Evolutionary conservation across 2,113 vertebrate genomes (phyloP).

Genomic region (Pagrus major): DNA sequence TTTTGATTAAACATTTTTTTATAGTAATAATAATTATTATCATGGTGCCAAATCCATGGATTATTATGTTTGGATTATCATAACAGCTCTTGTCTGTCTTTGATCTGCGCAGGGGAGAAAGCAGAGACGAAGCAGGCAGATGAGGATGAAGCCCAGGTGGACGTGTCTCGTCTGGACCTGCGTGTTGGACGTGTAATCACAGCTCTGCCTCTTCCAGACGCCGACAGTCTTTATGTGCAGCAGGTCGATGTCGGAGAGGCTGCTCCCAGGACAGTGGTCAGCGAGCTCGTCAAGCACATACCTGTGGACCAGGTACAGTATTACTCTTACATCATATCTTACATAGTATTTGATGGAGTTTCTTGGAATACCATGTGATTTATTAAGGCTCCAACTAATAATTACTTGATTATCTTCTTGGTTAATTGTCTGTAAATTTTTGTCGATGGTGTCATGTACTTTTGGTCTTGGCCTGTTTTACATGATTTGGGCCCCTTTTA

Average conservation of each 20-base stretch:
- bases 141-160: conserved; percentile 80
- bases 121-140: conserved; percentile 81
- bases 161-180: conserved; percentile 92
- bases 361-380: neutral
- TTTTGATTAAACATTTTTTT: neutral
- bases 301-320: conserved; percentile 90
- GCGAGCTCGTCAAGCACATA: conserved; percentile 90
- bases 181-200: conserved; percentile 89
- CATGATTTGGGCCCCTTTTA: neutral
- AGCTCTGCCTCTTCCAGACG: conserved; percentile 90
- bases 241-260: conserved; percentile 92
- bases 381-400: neutral
- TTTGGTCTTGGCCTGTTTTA: neutral
- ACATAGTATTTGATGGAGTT: neutral
- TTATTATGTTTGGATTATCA: neutral
- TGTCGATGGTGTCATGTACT: no score
- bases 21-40: no score
- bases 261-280: conserved; percentile 90
- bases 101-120: conserved; percentile 42
- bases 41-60: no score
- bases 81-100: neutral
- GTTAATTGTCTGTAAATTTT: no score
- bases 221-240: conserved; percentile 89
- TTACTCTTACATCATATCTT: neutral
- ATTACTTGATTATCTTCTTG: neutral